A percentile compares a stretch with the other conserved stretches of the same genome.
Evolutionary conservation across 2,113 vertebrate species (phyloP).

Genomic region (Cariama cristata): DNA sequence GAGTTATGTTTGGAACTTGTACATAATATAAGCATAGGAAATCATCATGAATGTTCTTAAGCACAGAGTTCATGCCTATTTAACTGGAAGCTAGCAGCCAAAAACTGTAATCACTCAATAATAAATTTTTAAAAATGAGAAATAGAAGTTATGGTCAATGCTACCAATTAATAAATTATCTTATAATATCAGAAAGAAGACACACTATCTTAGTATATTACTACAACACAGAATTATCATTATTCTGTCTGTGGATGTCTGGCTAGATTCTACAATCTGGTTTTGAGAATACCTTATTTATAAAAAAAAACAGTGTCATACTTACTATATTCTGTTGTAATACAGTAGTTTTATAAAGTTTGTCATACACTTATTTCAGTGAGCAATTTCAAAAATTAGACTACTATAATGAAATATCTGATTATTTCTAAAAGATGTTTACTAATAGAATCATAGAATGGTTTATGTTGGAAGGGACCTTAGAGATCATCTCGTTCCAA

Average conservation of each 20-base stretch:
- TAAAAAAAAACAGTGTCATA: conserved; percentile 1
- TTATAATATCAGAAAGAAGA: conserved; percentile 7
- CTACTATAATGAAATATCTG: neutral
- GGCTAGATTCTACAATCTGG: neutral
- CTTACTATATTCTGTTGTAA: neutral
- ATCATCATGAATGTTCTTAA: conserved; percentile 59
- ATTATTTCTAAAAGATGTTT: neutral
- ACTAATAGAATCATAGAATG: neutral
- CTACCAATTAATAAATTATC: conserved; percentile 9
- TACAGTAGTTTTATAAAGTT: neutral
- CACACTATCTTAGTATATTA: neutral
- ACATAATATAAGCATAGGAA: conserved; percentile 67
- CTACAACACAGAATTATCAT: neutral
- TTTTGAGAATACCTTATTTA: conserved; percentile 23
- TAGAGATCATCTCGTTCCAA: neutral
- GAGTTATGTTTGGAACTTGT: conserved; percentile 46
- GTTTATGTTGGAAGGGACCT: neutral
- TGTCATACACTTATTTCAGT: neutral
- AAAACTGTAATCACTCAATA: conserved; percentile 20
- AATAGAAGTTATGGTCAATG: neutral
- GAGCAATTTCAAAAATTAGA: neutral
- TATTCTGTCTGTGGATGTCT: neutral
- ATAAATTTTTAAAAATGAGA: neutral
- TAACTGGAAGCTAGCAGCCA: conserved; percentile 38
- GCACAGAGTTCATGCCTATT: conserved; percentile 38